phyloP scores from a whole-genome alignment of 1,140 invertebrate species.

The Drosophila athabasca region DNA sequence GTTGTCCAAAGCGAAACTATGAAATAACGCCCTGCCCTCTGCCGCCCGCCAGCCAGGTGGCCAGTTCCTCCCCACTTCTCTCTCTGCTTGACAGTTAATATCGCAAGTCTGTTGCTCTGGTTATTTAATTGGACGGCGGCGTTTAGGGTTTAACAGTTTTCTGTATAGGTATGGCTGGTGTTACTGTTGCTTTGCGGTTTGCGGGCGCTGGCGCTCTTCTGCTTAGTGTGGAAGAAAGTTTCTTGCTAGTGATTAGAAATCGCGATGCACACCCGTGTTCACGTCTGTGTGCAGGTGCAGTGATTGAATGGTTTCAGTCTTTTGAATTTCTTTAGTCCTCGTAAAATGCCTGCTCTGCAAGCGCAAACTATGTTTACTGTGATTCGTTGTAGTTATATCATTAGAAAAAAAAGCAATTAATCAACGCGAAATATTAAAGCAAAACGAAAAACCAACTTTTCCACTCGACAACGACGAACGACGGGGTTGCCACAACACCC shows the following conservation, averaged over 20 bases:
- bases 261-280: constrained; percentile 39
- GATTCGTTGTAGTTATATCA: constrained; percentile 54
- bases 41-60: constrained; percentile 23
- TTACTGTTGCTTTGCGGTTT: constrained; percentile 42
- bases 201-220: constrained; percentile 23
- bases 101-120: constrained; percentile 30
- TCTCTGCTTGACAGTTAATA: constrained; percentile 36
- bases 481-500: constrained; percentile 23
- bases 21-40: constrained; percentile 59
- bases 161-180: constrained; percentile 17
- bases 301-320: constrained; percentile 52
- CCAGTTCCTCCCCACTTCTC: constrained; percentile 23
- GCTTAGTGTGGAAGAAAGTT: constrained; percentile 66
- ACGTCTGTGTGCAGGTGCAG: constrained; percentile 33
- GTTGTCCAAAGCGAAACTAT: constrained; percentile 72
- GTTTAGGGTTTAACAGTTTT: constrained; percentile 30
- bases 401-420: constrained; percentile 57
- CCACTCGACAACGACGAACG: constrained; percentile 72
- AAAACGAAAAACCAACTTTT: constrained; percentile 66
- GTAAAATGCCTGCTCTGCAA: constrained; percentile 46
- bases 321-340: constrained; percentile 63
- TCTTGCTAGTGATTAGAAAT: constrained; percentile 74
- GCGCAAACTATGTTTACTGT: constrained; percentile 42
- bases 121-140: constrained; percentile 54
- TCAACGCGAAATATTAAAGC: constrained; percentile 69